These are phyloP conservation scores for Cyphomyrmex costatus DNA, from an alignment of 1,140 invertebrate species.

Conservation along the genomic window DNA sequence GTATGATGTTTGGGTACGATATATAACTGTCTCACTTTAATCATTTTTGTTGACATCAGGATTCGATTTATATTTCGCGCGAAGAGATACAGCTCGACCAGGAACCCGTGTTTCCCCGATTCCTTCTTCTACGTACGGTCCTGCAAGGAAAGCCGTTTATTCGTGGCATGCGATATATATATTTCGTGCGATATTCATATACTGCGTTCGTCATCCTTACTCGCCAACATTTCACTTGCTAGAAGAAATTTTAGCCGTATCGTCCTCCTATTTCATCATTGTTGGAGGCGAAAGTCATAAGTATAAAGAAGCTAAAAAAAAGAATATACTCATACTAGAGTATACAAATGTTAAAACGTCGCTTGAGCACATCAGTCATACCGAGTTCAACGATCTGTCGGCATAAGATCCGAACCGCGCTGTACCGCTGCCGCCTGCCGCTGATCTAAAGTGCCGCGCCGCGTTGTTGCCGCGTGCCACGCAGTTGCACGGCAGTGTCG, in stretches of 20 bases:
- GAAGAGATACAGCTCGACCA: background rate
- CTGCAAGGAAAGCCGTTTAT: background rate
- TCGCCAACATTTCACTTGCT: background rate
- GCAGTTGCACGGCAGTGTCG: too few relatives aligned
- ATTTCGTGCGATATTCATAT: background rate
- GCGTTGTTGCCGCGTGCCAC: too few relatives aligned
- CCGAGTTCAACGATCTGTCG: constrained; percentile 80
- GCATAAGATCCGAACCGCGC: constrained; percentile 49
- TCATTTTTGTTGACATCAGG: too few relatives aligned
- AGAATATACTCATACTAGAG: background rate
- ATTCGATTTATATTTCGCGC: background rate
- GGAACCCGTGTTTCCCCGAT: background rate
- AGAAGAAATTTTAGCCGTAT: too few relatives aligned
- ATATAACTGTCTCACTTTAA: too few relatives aligned
- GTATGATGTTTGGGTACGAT: too few relatives aligned
- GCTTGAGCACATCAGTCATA: constrained; percentile 57
- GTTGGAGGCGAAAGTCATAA: too few relatives aligned
- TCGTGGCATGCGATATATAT: background rate
- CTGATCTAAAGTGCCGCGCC: too few relatives aligned
- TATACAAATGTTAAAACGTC: constrained; percentile 41
- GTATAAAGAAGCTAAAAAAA: too few relatives aligned
- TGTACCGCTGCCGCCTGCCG: too few relatives aligned
- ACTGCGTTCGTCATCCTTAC: background rate
- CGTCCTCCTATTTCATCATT: too few relatives aligned
- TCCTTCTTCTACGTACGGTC: background rate